Base-by-base conservation (phyloP, 2,797 vertebrate genomes). In the Anisognathus igniventris region DNA sequence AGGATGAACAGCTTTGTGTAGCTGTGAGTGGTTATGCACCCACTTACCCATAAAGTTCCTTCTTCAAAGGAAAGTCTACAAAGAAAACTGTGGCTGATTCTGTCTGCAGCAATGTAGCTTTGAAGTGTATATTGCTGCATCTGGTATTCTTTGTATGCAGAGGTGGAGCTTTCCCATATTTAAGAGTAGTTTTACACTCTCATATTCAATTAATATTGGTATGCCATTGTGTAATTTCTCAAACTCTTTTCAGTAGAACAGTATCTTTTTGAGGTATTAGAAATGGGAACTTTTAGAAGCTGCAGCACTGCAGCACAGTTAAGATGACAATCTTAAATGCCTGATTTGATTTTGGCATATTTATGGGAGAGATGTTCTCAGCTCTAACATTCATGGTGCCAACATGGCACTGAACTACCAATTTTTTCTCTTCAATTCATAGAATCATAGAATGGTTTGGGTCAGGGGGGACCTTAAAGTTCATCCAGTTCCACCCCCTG, bases 1-100 rank as follows among this genome's bases (percentile, higher is more conserved):
- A 87, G 57, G 72, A 76, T 76, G 56, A 51, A 66, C 64, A 87
- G 27, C 24, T 79, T 54, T 62, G 12, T 66, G 65, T 67, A 76
- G 47, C 72, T 88, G 15, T 5, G 7, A 82, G 31, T 74, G 57
- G 45, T 42, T 80, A 22, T 37, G 54, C 61, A 57, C 28, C 44
- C 60, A 37, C 22, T 70, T 79, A 66, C 25, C 71, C 44, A 10
- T 64, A 28, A 35, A 65, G 73, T 78, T 94, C 31, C 27, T 88
- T 75, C 89, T 95, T 92, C 88, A 78, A 94, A 86, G 53, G n/a
- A 68, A 50, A 62, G 54, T 18, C 76, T 81, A 23, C 79, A 77
- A 31, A 85, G 88, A 48, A 45, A 79, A 37, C 90, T 75, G 54
- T 86, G 62, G 39, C 79, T 80, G 76, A 51, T 91, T 72, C 70